phyloP scores from a whole-genome alignment of 2,888 invertebrate genomes.

The Eupithecia insigniata region DNA sequence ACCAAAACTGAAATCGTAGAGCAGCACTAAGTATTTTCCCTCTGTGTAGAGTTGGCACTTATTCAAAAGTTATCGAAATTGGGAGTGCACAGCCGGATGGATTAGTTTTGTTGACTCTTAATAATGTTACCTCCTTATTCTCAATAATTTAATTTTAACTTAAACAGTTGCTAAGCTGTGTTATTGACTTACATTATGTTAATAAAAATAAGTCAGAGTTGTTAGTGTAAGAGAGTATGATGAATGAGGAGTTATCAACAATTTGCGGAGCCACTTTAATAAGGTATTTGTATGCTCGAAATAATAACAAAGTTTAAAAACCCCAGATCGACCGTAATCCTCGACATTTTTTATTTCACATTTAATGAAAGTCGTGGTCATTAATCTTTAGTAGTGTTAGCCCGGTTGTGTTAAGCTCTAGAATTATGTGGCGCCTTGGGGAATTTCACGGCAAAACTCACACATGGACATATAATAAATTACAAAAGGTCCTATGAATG shows the following conservation, averaged over 20 bases:
- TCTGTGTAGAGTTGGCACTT: constrained; percentile 20
- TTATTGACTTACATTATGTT: neutral
- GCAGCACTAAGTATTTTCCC: constrained; percentile 1
- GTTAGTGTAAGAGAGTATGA: neutral
- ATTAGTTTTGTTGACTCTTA: constrained; percentile 31
- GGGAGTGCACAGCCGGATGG: constrained; percentile 34
- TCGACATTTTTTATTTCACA: constrained; percentile 31
- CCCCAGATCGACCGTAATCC: constrained; percentile 10
- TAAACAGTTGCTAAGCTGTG: neutral
- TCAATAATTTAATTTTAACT: neutral
- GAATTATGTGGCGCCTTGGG: constrained; percentile 71
- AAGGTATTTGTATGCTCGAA: neutral
- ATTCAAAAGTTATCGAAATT: constrained; percentile 40
- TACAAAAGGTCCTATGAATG: neutral
- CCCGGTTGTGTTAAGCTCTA: constrained; percentile 61
- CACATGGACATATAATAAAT: neutral
- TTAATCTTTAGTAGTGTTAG: constrained; percentile 53
- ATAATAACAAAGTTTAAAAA: constrained; percentile 17
- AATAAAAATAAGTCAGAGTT: neutral
- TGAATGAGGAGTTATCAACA: neutral
- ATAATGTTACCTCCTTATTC: neutral
- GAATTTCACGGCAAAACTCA: constrained; percentile 57
- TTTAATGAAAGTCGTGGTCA: constrained; percentile 46
- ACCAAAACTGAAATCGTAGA: neutral
- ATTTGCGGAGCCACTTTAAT: neutral